Percentiles rank a stretch among this genome's conserved stretches.
Evolutionary conservation across 2,797 vertebrate genomes (phyloP).

Genomic region (Scyliorhinus canicula): DNA sequence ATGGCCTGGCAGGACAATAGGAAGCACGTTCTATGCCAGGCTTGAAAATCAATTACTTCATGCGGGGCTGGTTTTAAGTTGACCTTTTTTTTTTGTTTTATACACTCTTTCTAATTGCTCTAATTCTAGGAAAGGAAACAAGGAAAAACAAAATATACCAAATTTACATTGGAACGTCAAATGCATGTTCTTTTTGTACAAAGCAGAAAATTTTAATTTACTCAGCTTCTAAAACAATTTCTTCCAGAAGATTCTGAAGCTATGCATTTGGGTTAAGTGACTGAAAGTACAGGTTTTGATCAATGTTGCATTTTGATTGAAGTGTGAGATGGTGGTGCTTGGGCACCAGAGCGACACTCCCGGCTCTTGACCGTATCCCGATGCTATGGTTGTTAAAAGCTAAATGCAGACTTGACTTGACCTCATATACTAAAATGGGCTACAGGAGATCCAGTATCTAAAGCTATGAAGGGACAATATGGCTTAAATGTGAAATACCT

Average conservation of each 20-base stretch:
- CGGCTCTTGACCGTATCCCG: background rate
- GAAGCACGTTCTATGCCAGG: slow-evolving; percentile 64
- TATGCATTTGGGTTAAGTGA: slow-evolving; percentile 6
- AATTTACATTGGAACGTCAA: background rate
- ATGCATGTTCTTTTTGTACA: background rate
- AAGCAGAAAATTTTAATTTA: slow-evolving; percentile 14
- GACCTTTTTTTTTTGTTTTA: slow-evolving; percentile 26
- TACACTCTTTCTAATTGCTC: slow-evolving; percentile 14
- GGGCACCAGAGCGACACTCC: background rate
- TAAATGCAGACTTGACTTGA: background rate
- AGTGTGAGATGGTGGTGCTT: background rate
- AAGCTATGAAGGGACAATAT: background rate
- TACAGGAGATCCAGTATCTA: background rate
- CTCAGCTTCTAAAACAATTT: background rate
- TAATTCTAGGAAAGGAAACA: background rate
- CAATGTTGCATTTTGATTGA: background rate
- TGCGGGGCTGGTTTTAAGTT: slow-evolving; percentile 5
- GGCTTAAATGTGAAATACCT: background rate
- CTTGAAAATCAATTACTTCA: slow-evolving; percentile 39
- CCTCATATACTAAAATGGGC: background rate
- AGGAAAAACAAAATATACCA: background rate
- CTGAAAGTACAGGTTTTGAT: background rate
- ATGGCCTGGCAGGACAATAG: slow-evolving; percentile 72
- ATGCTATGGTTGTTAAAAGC: background rate
- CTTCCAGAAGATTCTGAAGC: background rate